A percentile compares a stretch with the other conserved stretches of the same genome.
These are phyloP conservation scores for Leptoclinus maculatus DNA, from an alignment of 2,797 vertebrate genomes.

Conservation along the genomic window DNA sequence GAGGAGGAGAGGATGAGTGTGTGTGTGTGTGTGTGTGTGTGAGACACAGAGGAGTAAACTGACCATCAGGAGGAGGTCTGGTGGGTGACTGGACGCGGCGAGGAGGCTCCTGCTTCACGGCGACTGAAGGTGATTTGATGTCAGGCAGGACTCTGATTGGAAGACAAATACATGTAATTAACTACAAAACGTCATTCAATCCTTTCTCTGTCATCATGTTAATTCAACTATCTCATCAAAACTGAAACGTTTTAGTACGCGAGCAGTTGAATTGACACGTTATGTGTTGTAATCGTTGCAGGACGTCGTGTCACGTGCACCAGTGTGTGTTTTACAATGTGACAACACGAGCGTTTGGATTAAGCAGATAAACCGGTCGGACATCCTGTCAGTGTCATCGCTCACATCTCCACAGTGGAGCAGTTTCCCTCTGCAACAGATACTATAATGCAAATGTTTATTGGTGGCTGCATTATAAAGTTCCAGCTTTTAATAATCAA, in stretches of 20 bases:
- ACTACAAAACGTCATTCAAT: not conserved
- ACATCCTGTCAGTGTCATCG: conserved; percentile 17
- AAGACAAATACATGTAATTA: not conserved
- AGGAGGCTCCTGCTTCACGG: conserved; percentile 63
- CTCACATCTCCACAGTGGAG: conserved; percentile 6
- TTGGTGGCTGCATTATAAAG: not conserved
- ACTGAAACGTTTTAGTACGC: not conserved
- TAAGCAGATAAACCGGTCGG: conserved; percentile 37
- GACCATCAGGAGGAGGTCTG: conserved; percentile 76
- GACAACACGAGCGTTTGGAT: not conserved
- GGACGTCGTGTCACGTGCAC: conserved; percentile 38
- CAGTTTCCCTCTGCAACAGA: not conserved
- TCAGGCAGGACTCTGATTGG: conserved; percentile 69
- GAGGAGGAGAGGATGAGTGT: not conserved
- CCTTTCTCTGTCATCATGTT: not conserved
- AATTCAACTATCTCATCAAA: not conserved
- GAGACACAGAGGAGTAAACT: conserved; percentile 18
- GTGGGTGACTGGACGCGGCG: conserved; percentile 52
- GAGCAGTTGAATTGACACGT: conserved; percentile 6
- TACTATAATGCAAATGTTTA: not conserved
- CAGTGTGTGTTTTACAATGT: conserved; percentile 21
- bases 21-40: too few species aligned
- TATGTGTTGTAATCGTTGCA: conserved; percentile 22
- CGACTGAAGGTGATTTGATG: conserved; percentile 32
- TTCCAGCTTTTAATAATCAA: not conserved